Conservation (phyloP, 2,888 invertebrate genomes). For the Sturmia bella region DNA sequence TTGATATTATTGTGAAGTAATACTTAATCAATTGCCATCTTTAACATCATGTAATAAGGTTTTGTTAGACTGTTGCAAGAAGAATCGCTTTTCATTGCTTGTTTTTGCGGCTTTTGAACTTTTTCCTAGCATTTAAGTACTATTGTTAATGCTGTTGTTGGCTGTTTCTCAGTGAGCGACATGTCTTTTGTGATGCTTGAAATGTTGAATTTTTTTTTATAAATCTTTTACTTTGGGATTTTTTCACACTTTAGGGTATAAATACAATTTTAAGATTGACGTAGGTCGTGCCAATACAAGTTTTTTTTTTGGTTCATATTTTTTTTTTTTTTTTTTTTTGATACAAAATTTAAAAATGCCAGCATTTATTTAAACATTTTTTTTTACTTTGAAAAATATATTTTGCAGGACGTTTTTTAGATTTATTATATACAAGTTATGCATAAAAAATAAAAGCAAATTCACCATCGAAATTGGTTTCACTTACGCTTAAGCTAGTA, state of each 20-base stretch:
- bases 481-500: too few relatives aligned
- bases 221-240: slow-evolving; percentile 17
- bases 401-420: too few relatives aligned
- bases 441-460: too few relatives aligned
- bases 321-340: background rate
- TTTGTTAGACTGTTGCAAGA: slow-evolving; percentile 38
- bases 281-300: slow-evolving; percentile 60
- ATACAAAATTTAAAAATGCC: too few relatives aligned
- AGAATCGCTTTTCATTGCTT: slow-evolving; percentile 10
- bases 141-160: slow-evolving; percentile 2
- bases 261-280: slow-evolving; percentile 52
- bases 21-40: slow-evolving; percentile 62
- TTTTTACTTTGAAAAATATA: too few relatives aligned
- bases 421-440: too few relatives aligned
- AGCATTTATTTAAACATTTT: too few relatives aligned
- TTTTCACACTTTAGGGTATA: slow-evolving; percentile 62
- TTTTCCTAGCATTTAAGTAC: background rate
- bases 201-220: slow-evolving; percentile 22
- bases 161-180: slow-evolving; percentile 1
- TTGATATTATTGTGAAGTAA: slow-evolving; percentile 44
- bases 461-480: too few relatives aligned
- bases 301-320: background rate
- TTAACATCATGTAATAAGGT: slow-evolving; percentile 24
- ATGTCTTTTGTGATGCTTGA: slow-evolving; percentile 15
- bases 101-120: background rate